Base-by-base conservation (phyloP, 2,888 invertebrate genomes). In the Embidobia sp. region DNA sequence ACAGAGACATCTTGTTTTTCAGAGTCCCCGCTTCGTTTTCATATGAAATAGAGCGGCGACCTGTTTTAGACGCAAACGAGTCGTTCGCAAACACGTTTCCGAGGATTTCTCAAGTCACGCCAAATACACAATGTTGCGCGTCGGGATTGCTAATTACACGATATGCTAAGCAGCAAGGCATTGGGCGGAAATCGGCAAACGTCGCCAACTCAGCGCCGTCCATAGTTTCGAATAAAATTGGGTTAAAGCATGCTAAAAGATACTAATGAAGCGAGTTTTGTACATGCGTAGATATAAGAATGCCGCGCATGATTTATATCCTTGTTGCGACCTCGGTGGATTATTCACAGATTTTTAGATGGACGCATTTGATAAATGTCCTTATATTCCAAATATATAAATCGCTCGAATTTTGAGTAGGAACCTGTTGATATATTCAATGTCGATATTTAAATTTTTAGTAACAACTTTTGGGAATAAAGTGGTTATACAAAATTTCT, bases 141-240 rank as follows among this genome's bases (percentile, higher is more conserved):
- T 61, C 44, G 16, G 10, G 51, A 51, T 61, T 57, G 67, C 40
- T 69, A 69, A 69, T 69, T 55, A 44, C 5, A 29, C n/a, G 46
- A 69, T 48, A 57, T n/a, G 48, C 42, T 61, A 51, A 69, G 10
- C 37, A 19, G 11, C 6, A 69, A 49, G 59, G 16, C 40, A 26
- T 33, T 18, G 29, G 5, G 11, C n/a, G 29, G 42, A 66, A 49
- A 69, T 42, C 11, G 63, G 4, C 8, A 19, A 44, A 13, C 7
- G 35, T 29, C 37, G 29, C 6, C 16, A 10, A 13, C 33, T 2
- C 5, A 8, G 8, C 27, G 26, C 27, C 10, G 13, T 6, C 3
- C 4, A 10, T 7, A 18, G 8, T 40, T 16, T 8, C 16, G 1
- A 18, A 18, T 18, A 11, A 18, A 63, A 63, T 63, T 61, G 26